A percentile compares a stretch with the other conserved stretches of the same genome.
Evolutionary conservation across 2,888 invertebrate genomes (phyloP).

Genomic region (Cerastis rubricosa): DNA sequence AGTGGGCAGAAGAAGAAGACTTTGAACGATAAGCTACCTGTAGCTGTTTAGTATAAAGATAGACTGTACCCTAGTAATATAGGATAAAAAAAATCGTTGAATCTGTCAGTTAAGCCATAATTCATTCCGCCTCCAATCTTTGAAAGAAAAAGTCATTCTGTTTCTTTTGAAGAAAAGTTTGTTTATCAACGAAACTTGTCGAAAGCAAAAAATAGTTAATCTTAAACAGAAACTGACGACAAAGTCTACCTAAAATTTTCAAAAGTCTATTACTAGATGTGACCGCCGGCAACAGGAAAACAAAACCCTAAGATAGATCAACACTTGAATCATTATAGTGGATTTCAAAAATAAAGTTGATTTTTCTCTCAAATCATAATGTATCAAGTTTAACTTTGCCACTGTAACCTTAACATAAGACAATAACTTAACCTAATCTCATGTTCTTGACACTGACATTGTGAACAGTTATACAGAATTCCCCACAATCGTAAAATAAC

Average conservation of each 20-base stretch:
- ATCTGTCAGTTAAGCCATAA: not conserved
- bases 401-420: constrained; percentile 1
- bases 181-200: not conserved
- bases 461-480: constrained; percentile 28
- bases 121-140: not conserved
- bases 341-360: not conserved
- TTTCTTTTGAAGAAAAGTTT: not conserved
- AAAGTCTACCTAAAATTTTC: not conserved
- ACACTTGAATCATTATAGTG: not conserved
- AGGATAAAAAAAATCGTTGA: not conserved
- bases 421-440: constrained; percentile 13
- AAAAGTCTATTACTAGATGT: not conserved
- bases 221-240: not conserved
- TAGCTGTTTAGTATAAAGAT: not conserved
- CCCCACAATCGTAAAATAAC: constrained; percentile 31
- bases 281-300: not conserved
- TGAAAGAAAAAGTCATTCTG: not conserved
- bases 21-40: not conserved
- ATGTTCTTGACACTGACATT: constrained; percentile 54
- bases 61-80: not conserved
- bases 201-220: not conserved
- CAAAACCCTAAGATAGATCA: no score
- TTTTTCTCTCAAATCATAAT: not conserved
- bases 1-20: not conserved
- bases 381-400: not conserved